phyloP scores from a whole-genome alignment of 2,888 invertebrate species.

The Allygus modestus region DNA sequence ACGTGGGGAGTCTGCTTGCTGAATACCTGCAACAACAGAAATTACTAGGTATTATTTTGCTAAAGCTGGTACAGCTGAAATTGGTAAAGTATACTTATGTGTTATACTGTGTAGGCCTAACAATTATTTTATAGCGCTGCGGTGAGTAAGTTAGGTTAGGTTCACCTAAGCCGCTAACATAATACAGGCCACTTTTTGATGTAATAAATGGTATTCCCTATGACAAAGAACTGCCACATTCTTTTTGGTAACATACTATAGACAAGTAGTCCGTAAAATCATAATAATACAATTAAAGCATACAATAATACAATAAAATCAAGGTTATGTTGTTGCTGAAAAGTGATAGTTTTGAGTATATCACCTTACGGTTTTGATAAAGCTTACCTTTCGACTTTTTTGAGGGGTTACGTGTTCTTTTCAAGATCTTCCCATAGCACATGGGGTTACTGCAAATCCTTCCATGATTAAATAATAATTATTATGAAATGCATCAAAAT shows the following conservation, averaged over 20 bases:
- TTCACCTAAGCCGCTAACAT: neutral
- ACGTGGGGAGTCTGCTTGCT: too few relatives aligned
- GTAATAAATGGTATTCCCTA: constrained; percentile 33
- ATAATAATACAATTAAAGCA: constrained; percentile 18
- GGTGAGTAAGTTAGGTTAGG: constrained; percentile 36
- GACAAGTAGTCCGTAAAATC: constrained; percentile 23
- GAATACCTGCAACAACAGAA: constrained; percentile 23
- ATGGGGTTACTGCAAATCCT: constrained; percentile 32
- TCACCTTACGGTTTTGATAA: too few relatives aligned
- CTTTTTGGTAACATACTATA: constrained; percentile 22
- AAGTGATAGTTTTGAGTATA: constrained; percentile 36
- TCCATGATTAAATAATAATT: constrained; percentile 39
- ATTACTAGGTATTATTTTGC: constrained; percentile 7
- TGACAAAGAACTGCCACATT: constrained; percentile 15
- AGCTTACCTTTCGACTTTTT: constrained; percentile 42
- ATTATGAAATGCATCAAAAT: constrained; percentile 22
- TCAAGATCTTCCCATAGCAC: constrained; percentile 31
- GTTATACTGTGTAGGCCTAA: constrained; percentile 43
- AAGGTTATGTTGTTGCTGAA: constrained; percentile 36
- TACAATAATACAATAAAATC: constrained; percentile 31
- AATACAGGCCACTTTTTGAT: constrained; percentile 1
- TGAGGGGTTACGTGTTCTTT: constrained; percentile 13
- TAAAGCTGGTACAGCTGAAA: too few relatives aligned
- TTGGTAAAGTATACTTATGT: constrained; percentile 18
- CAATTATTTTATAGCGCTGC: constrained; percentile 16